phyloP scores from a whole-genome alignment of 2,797 vertebrate genomes.

The Acanthopagrus latus region DNA sequence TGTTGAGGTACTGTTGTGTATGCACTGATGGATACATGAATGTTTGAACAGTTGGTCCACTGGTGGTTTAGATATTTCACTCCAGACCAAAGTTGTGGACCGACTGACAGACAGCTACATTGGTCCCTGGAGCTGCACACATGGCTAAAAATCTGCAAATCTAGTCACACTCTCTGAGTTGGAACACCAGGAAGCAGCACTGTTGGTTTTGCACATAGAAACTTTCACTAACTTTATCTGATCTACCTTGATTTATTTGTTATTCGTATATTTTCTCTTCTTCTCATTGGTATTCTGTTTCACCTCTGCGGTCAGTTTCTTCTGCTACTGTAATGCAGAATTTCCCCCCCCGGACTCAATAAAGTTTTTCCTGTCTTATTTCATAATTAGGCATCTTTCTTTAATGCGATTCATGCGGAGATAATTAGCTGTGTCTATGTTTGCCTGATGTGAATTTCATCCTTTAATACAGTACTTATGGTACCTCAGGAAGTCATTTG shows the following conservation, averaged over 20 bases:
- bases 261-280: background rate
- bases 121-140: too few relatives aligned
- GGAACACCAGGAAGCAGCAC: background rate
- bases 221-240: background rate
- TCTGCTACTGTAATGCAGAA: background rate
- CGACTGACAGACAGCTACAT: too few relatives aligned
- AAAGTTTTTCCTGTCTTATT: background rate
- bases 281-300: background rate
- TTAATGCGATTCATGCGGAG: background rate
- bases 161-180: too few relatives aligned
- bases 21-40: too few relatives aligned
- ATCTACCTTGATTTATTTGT: conserved; percentile 22
- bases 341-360: background rate
- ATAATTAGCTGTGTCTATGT: conserved; percentile 2
- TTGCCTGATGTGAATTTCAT: background rate
- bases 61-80: too few relatives aligned
- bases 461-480: background rate
- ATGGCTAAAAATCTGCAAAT: too few relatives aligned
- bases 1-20: too few relatives aligned
- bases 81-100: too few relatives aligned
- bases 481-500: conserved; percentile 9
- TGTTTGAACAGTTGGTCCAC: too few relatives aligned
- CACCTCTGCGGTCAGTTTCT: background rate
- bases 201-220: background rate
- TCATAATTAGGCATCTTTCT: background rate